Evolutionary conservation across 2,888 invertebrate species (phyloP), one percentile per base, ranked within the genome.

Genomic region (Spialia ferax): DNA sequence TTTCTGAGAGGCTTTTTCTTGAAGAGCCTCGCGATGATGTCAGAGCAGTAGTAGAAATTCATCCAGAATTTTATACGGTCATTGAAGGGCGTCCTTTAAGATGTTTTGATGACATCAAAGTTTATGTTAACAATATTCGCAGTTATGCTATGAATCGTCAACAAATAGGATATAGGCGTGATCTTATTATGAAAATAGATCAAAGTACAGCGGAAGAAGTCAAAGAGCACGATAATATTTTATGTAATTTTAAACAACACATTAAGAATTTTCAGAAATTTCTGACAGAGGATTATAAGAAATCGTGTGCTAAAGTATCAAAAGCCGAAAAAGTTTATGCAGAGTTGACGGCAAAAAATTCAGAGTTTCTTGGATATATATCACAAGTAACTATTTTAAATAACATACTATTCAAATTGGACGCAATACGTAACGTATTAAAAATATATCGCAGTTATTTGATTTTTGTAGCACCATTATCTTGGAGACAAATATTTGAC

Each of bases 31-130:
- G 87, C 32, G 92, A 95, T 74, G 91, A 91, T 70, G 93, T 94
- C 29, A 92, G 94, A 72, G 95, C 95, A 1, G 95, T 96, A 59
- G 89, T 95, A 15, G 96, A 96, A 82, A 92, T 96, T 45, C 95
- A 96, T 79, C 95, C 95, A 0, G 94, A 95, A 71, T 96, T 95
- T 81, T 96, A 95, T 79, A 93, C 94, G 0, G 94, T 95, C 42
- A 92, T 96, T 38, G 94, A 94, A 81, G 96, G 95, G 7, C 91
- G 95, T 35, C 94, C 95, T 0, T 88, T 95, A 26, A 88, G 94
- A 60, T 94, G 94, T 74, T 94, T 93, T 73, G 94, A 96, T 71
- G 95, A 95, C 70, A 89, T 94, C 59, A 89, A 93, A 72, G 89
- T 94, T 8, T 96, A 96, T 77, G 81, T 95, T 3, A 88, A 88